Evolutionary conservation across 2,113 vertebrate genomes (phyloP).

Genomic region (Tachysurus vachellii): DNA sequence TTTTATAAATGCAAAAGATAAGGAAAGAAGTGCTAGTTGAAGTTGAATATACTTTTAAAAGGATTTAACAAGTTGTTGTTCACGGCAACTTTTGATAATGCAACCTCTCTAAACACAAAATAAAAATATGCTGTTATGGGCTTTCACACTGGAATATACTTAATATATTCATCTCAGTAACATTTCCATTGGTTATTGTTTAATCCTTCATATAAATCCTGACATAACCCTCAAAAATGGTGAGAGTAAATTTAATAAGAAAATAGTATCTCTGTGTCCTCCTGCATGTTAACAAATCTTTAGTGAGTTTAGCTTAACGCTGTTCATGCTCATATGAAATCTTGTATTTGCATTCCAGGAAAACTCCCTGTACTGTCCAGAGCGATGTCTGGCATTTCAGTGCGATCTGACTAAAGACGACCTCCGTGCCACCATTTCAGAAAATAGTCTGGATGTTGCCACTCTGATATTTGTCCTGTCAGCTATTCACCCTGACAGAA

Average conservation of each 20-base stretch:
- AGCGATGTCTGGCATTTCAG: slow-evolving; percentile 88
- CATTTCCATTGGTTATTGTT: not conserved
- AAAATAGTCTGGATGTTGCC: slow-evolving; percentile 81
- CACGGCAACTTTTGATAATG: not conserved
- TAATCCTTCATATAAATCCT: not conserved
- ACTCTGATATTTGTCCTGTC: slow-evolving; percentile 94
- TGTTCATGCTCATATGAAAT: not conserved
- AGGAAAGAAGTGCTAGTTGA: too few species aligned
- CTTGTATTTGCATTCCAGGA: slow-evolving; percentile 68
- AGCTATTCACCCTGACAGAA: slow-evolving; percentile 93
- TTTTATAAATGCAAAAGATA: too few species aligned
- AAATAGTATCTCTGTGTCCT: not conserved
- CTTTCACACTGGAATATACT: not conserved
- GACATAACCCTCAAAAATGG: not conserved
- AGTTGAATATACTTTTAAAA: not conserved
- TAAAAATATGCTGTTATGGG: not conserved
- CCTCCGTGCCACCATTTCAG: slow-evolving; percentile 76
- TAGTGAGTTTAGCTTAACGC: not conserved
- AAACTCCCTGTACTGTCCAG: slow-evolving; percentile 79
- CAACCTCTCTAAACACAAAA: not conserved
- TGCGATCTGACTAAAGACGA: slow-evolving; percentile 92
- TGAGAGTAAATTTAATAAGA: not conserved
- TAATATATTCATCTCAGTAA: not conserved
- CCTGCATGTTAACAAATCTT: not conserved
- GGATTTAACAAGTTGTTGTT: not conserved